Evolutionary conservation across 2,113 vertebrate species (phyloP).

Genomic region (Varanus komodoensis): DNA sequence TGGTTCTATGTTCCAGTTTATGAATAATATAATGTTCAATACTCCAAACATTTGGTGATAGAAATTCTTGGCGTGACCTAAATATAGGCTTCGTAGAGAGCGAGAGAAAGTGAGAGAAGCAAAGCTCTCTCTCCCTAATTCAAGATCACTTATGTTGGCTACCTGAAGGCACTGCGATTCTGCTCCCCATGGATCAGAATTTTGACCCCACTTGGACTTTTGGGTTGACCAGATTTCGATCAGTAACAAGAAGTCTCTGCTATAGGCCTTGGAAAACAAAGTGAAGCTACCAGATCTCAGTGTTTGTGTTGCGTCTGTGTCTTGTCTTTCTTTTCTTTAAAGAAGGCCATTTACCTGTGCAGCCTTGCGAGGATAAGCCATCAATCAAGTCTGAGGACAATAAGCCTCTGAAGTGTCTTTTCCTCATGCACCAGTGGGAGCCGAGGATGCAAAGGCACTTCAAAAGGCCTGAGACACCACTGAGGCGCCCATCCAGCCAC

Average conservation of each 20-base stretch:
- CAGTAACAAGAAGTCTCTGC: slow-evolving; percentile 2
- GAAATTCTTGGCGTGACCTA: slow-evolving; percentile 63
- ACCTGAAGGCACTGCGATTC: not conserved
- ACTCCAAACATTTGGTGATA: slow-evolving; percentile 59
- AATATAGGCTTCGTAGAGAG: slow-evolving; percentile 39
- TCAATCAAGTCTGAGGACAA: slow-evolving; percentile 38
- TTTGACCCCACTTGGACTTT: not conserved
- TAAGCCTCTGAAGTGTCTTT: slow-evolving; percentile 42
- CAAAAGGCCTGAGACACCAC: not conserved
- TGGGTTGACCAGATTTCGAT: slow-evolving; percentile 7
- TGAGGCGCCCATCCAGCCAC: no score
- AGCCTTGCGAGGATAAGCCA: slow-evolving; percentile 49
- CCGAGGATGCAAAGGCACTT: slow-evolving; percentile 37
- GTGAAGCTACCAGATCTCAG: slow-evolving; percentile 50
- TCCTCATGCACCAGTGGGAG: not conserved
- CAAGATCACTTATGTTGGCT: slow-evolving; percentile 7
- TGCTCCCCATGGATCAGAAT: slow-evolving; percentile 16
- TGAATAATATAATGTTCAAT: slow-evolving; percentile 56
- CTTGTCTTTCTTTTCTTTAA: no score
- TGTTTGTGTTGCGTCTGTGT: not conserved
- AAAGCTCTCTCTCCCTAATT: slow-evolving; percentile 53
- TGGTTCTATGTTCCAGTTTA: slow-evolving; percentile 43
- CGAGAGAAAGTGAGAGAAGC: not conserved
- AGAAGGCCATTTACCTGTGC: slow-evolving; percentile 44
- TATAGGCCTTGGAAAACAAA: slow-evolving; percentile 55